Evolutionary conservation across 2,797 vertebrate genomes (phyloP).

Genomic region (Pseudochirops corinnae): DNA sequence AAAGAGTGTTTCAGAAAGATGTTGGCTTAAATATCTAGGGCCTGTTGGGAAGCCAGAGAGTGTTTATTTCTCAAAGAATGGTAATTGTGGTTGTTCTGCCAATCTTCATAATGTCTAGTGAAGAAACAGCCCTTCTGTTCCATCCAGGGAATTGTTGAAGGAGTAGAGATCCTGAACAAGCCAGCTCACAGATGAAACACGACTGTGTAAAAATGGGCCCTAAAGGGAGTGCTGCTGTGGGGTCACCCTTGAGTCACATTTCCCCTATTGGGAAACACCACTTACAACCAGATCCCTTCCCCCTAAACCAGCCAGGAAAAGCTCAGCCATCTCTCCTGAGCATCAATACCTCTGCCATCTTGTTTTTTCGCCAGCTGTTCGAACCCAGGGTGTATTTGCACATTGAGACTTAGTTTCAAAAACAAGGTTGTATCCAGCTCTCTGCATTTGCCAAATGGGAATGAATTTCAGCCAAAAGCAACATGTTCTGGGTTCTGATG

Average conservation of each 20-base stretch:
- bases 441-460: conserved; percentile 65
- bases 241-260: neutral
- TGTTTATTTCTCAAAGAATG: conserved; percentile 2
- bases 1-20: neutral
- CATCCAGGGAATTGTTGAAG: neutral
- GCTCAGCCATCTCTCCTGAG: neutral
- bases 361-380: conserved; percentile 45
- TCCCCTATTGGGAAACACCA: conserved; percentile 1
- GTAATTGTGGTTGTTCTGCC: neutral
- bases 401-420: conserved; percentile 60
- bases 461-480: conserved; percentile 54
- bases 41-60: neutral
- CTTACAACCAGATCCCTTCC: neutral
- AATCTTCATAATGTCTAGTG: neutral
- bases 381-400: conserved; percentile 53
- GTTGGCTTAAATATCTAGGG: neutral
- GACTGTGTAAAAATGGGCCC: neutral
- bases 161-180: neutral
- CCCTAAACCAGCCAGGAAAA: neutral
- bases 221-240: neutral
- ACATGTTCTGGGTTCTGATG: conserved; percentile 50
- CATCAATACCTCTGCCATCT: conserved; percentile 52
- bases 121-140: conserved; percentile 8
- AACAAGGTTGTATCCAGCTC: conserved; percentile 60
- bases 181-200: neutral